Evolutionary conservation across 2,113 vertebrate genomes (phyloP), one percentile per base, ranked within the genome.

Genomic region (Ammodytes dubius): DNA sequence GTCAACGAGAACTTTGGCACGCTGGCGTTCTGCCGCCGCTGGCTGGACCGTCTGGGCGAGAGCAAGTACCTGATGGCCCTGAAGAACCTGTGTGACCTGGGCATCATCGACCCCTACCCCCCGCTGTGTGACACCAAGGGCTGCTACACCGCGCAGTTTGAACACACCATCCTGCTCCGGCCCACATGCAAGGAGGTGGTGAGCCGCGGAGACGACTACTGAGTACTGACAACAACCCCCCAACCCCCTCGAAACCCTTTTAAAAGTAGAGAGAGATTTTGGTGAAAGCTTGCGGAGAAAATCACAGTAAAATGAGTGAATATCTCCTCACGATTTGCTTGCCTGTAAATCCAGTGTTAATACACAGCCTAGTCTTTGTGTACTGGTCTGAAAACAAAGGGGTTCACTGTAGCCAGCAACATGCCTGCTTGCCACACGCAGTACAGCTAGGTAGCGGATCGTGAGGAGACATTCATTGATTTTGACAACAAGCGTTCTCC

Each of bases 141-240:
- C 92, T 99, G 97, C 0, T 99, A 99, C 90, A 99, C 99, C 0
- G 99, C 97, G 42, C 99, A 99, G 95, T 99, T 99, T 65, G 99
- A 99, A 95, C 99, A 99, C 87, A 99, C 99, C 78, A 99, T 99
- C 88, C 94, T 99, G 83, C 91, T 99, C 92, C 96, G 97, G 94
- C 99, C 98, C 79, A 99, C 97, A 11, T 99, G 98, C 95, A 99
- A 99, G 95, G 99, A 99, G 96, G 97, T 99, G 79, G 99, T 99
- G 94, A 99, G 99, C 95, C 96, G 99, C 84, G 99, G 98, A 47
- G 97, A 98, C 7, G 99, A 99, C 96, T 99, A 99, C 96, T 99
- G 91, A 94, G 27, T 27, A 27, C 27, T 27, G 27, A 27, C 27
- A 27, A 27, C 27, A 27, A 27, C 47, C 52, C 61, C 66, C 64